Evolutionary conservation across 2,797 vertebrate genomes (phyloP), one percentile per base, ranked within the genome.

Genomic region (Galaxias olidus): DNA sequence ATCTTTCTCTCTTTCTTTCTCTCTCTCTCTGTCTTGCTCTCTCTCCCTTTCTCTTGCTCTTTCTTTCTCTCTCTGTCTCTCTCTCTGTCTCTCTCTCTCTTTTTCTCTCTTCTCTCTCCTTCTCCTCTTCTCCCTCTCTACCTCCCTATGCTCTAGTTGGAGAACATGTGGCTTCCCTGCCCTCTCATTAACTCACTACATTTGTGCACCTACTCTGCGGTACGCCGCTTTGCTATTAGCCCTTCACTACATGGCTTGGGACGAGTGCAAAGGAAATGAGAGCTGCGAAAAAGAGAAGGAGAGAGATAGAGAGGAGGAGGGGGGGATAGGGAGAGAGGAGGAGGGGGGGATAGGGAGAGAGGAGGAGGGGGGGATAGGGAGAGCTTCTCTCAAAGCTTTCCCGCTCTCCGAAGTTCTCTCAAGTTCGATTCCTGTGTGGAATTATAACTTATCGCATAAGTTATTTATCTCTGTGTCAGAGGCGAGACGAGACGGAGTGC

Each of bases 151-250:
- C 69, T 76, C 85, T 63, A 81, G 75, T 84, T 84, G 79, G 74
- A 81, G 79, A 71, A 83, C 81, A 75, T 67, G 77, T 41, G 56
- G 68, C 10, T 42, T 62, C 65, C 46, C 70, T 75, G 76, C 74
- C 78, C 81, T 88, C 82, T 91, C 77, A 87, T 91, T 86, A 88
- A 71, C 82, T 84, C 40, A 19, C 65, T 70, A 73, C 65, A 17
- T 75, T 81, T 68, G 66, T 83, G 73, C 58, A 63, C 51, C 45
- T 81, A 84, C 80, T 75, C 78, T 83, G 87, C 72, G 86, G 87
- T 80, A 81, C 81, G 77, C 85, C 86, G 66, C 77, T 63, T 74
- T 30, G 30, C 30, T 30, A 30, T 30, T 30, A 53, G 51, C 18
- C 18, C 8, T 15, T 62, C 18, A 30, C 48, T 13, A 2, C 8